phyloP scores from a whole-genome alignment of 1,140 invertebrate species.

The Trinorchestia longiramus region DNA sequence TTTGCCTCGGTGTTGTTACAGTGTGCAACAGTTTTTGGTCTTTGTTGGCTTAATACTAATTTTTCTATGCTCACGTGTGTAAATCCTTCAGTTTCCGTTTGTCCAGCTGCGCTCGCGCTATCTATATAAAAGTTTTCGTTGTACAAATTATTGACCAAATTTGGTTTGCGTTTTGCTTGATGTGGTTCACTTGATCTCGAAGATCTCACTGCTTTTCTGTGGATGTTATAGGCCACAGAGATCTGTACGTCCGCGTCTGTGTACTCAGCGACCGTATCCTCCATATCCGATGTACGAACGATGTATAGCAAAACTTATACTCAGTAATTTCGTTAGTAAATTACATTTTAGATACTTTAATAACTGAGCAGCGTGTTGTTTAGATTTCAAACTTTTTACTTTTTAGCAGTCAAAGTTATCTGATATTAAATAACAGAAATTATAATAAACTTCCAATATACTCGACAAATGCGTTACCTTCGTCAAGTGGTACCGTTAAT shows the following conservation, averaged over 20 bases:
- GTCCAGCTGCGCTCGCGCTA: not conserved
- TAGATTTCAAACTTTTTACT: not conserved
- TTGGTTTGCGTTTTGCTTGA: not conserved
- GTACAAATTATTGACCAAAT: not conserved
- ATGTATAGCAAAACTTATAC: not conserved
- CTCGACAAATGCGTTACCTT: not conserved
- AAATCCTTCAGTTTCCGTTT: not conserved
- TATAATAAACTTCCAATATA: not conserved
- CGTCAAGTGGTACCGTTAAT: not conserved
- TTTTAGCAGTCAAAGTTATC: not conserved
- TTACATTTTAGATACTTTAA: not conserved
- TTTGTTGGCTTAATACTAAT: not conserved
- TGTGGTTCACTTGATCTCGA: not conserved
- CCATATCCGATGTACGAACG: not conserved
- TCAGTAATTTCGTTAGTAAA: not conserved
- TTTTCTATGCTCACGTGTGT: not conserved
- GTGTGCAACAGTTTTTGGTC: not conserved
- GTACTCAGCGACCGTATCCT: not conserved
- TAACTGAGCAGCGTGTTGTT: not conserved
- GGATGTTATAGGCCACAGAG: not conserved
- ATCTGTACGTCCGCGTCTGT: not conserved
- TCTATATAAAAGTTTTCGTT: not conserved
- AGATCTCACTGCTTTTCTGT: conserved; percentile 19
- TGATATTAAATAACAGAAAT: not conserved
- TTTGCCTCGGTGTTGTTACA: not conserved